phyloP scores from a whole-genome alignment of 2,888 invertebrate genomes.

The Sesia apiformis region DNA sequence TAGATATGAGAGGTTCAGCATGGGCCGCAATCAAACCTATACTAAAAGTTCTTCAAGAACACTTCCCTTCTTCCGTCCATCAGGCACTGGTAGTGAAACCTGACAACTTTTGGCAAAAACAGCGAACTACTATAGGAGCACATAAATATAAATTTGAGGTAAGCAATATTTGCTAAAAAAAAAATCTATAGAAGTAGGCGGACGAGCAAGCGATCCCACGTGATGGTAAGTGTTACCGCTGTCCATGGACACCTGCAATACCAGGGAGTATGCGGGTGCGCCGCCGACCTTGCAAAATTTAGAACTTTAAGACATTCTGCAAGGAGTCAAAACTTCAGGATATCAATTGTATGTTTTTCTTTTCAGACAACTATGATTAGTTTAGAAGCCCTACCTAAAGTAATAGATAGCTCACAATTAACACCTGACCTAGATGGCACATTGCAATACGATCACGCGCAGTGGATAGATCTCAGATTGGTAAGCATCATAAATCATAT shows the following conservation, averaged over 20 bases:
- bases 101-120: slow-evolving; percentile 99
- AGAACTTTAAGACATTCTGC: too few relatives aligned
- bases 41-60: slow-evolving; percentile 96
- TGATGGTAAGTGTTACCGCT: too few relatives aligned
- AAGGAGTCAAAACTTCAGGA: too few relatives aligned
- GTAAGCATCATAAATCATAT: slow-evolving; percentile 28
- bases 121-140: slow-evolving; percentile 96
- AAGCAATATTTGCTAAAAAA: too few relatives aligned
- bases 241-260: too few relatives aligned
- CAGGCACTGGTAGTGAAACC: slow-evolving; percentile 98
- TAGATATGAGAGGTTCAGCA: slow-evolving; percentile 98
- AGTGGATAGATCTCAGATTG: slow-evolving; percentile 96
- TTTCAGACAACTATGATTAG: slow-evolving; percentile 96
- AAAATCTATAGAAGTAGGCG: too few relatives aligned
- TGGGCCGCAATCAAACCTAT: slow-evolving; percentile 98
- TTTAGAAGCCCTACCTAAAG: slow-evolving; percentile 93
- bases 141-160: slow-evolving; percentile 99
- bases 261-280: too few relatives aligned
- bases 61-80: slow-evolving; percentile 94
- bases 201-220: too few relatives aligned
- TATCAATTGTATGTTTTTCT: slow-evolving; percentile 14
- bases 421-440: slow-evolving; percentile 96
- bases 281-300: too few relatives aligned
- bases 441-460: slow-evolving; percentile 95
- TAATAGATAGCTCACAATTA: slow-evolving; percentile 93